Conservation (phyloP, 2,797 vertebrate species). For the Anas bahamensis region DNA sequence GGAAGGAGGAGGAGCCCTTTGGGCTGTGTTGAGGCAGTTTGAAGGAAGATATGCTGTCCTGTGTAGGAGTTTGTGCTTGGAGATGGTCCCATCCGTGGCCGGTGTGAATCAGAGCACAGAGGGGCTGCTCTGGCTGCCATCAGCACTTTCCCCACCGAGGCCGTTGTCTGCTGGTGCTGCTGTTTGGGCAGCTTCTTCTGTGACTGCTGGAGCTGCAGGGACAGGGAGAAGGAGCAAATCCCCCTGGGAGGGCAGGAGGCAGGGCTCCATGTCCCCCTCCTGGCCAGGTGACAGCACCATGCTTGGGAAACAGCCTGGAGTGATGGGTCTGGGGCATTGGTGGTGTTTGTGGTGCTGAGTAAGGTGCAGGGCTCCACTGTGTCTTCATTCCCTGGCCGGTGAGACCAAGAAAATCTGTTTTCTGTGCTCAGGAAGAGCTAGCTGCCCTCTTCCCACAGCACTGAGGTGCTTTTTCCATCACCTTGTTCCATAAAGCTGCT, state of each 20-base stretch:
- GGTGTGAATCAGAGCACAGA: background rate
- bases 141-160: rapidly evolving
- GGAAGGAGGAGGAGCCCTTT: background rate
- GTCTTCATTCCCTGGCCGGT: background rate
- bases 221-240: background rate
- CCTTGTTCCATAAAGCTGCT: background rate
- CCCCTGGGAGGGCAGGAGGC: background rate
- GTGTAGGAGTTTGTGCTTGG: background rate
- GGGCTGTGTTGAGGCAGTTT: background rate
- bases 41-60: background rate
- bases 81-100: rapidly evolving
- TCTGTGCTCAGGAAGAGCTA: background rate
- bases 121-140: background rate
- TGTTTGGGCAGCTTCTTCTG: background rate
- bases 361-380: background rate
- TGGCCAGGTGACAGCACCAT: background rate
- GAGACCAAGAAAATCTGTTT: background rate
- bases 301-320: background rate
- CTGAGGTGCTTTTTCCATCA: background rate
- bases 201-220: rapidly evolving
- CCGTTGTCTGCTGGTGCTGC: too few relatives aligned
- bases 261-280: background rate
- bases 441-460: background rate
- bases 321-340: background rate
- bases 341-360: background rate